Conservation (phyloP, 1,140 invertebrate species). For the Heliconius melpomene region DNA sequence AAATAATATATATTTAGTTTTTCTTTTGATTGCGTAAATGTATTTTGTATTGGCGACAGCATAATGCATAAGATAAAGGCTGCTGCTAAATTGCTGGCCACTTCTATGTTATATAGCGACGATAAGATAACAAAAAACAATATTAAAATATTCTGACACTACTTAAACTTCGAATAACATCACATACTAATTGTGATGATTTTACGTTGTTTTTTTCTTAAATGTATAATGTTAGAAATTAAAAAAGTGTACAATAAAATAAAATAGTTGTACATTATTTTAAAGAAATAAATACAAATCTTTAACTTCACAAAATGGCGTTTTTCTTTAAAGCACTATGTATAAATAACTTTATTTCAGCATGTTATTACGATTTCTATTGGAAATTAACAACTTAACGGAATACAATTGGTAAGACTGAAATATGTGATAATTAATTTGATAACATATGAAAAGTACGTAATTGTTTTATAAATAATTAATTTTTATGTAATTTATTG, state of each 20-base stretch:
- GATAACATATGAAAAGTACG: neutral
- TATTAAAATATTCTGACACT: neutral
- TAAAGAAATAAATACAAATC: neutral
- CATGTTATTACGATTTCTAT: slow-evolving; percentile 54
- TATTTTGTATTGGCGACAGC: neutral
- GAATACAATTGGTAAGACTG: slow-evolving; percentile 68
- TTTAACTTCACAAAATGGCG: neutral
- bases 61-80: neutral
- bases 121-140: neutral
- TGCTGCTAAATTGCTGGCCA: neutral
- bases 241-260: neutral
- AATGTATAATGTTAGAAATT: neutral
- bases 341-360: slow-evolving; percentile 58
- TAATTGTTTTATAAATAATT: neutral
- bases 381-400: slow-evolving; percentile 60
- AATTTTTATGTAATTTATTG: neutral
- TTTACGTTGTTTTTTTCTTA: neutral
- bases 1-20: no score
- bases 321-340: neutral
- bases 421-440: slow-evolving; percentile 21
- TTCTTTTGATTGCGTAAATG: no score
- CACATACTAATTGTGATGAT: neutral
- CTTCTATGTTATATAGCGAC: neutral
- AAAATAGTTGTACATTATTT: neutral
- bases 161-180: neutral